Conservation (phyloP, 2,797 vertebrate species). For the Nannoperca australis region DNA sequence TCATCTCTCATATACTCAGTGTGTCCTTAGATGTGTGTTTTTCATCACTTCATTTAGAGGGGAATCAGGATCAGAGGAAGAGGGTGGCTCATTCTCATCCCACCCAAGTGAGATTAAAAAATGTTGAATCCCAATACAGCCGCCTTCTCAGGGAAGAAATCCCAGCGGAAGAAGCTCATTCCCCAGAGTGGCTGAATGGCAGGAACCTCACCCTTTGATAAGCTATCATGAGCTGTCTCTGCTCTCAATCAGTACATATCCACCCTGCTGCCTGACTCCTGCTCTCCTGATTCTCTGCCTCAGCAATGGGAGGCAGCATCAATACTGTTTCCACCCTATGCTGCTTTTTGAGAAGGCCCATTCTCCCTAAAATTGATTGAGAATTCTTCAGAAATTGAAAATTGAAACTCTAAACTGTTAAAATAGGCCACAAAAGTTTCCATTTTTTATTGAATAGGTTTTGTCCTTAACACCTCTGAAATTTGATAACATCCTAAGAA, state of each 20-base stretch:
- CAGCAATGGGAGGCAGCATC: conserved; percentile 40
- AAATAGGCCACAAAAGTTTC: conserved; percentile 29
- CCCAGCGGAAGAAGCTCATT: conserved; percentile 65
- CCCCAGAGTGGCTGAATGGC: conserved; percentile 53
- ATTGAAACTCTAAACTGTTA: conserved; percentile 46
- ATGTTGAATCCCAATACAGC: conserved; percentile 50
- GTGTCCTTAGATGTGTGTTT: conserved; percentile 25
- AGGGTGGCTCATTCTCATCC: conserved; percentile 49
- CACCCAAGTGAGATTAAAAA: conserved; percentile 66
- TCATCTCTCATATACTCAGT: too few relatives aligned
- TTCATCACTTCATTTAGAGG: conserved; percentile 54
- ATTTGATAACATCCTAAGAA: conserved; percentile 7
- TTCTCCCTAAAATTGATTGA: conserved; percentile 50
- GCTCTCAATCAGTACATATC: conserved; percentile 72
- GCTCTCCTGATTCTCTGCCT: conserved; percentile 49
- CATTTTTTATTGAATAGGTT: background rate
- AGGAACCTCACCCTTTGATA: conserved; percentile 74
- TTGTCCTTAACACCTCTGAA: conserved; percentile 17
- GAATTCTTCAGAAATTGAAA: conserved; percentile 57
- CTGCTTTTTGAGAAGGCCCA: conserved; percentile 33
- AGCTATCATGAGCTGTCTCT: conserved; percentile 72
- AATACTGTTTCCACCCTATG: conserved; percentile 50
- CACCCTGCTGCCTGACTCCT: conserved; percentile 41
- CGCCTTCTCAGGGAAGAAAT: conserved; percentile 51
- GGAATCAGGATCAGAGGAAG: conserved; percentile 29